Base-by-base conservation (phyloP, 2,797 vertebrate species). In the Mastacembelus armatus region DNA sequence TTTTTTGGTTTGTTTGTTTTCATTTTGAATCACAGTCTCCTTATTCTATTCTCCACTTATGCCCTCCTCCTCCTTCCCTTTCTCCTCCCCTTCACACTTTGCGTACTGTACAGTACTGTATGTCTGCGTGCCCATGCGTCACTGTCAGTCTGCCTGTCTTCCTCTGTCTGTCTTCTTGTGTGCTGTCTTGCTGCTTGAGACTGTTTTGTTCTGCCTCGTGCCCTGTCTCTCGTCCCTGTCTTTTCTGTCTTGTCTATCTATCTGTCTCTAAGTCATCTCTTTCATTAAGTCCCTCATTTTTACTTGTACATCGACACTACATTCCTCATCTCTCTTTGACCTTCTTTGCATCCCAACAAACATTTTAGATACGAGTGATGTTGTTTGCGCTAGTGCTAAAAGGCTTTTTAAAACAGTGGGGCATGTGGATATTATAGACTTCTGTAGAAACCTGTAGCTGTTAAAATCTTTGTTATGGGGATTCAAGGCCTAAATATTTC, bases 21-120 rank as follows among this genome's bases (percentile, higher is more conserved):
- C 40, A 69, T 84, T 89, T 84, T 77, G 75, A 88, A 78, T 76
- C 86, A 80, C 89, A 86, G 81, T 88, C 73, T 88, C 86, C 85
- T 75, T 90, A 89, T 85, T 88, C 84, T 88, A 71, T 91, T 77
- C 87, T 82, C 78, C 75, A 80, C 77, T 83, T 84, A 87, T 84
- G 64, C 85, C 83, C 80, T 77, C 75, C 78, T 76, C 71, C 80
- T 77, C 78, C 82, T 74, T 69, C 80, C 86, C 86, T 80, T 83
- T 84, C 77, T 78, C 50, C 29, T 22, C 57, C 70, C 79, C 66
- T 50, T 45, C 67, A 83, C 74, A 83, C 74, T 68, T 76, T 83
- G 85, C 77, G 80, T 90, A 90, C 78, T 86, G 93, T 94, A 93
- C 81, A 95, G 93, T 94, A 93, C 81, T 95, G 93, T 95, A 92